A percentile compares a stretch with the other conserved stretches of the same genome.
Evolutionary conservation across 1,140 invertebrate species (phyloP).

Genomic region (Hirudo medicinalis): DNA sequence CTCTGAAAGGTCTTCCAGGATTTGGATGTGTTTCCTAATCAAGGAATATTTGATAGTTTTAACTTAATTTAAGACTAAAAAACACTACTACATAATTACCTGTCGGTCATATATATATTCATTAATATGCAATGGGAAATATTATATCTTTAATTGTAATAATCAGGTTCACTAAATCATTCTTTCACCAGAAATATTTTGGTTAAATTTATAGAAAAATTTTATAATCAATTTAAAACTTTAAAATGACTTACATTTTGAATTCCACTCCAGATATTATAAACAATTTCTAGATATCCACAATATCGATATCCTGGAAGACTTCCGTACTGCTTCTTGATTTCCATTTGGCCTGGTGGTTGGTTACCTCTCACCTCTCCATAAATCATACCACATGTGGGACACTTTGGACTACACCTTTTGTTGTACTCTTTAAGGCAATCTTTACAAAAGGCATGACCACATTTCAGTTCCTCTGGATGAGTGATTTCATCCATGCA

Average conservation of each 20-base stretch:
- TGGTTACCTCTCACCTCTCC: slow-evolving; percentile 31
- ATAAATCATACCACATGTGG: slow-evolving; percentile 30
- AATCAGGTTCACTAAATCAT: too few relatives aligned
- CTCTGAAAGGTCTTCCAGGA: too few relatives aligned
- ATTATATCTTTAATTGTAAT: too few relatives aligned
- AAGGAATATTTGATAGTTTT: too few relatives aligned
- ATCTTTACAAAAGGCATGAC: slow-evolving; percentile 12
- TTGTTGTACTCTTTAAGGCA: slow-evolving; percentile 16
- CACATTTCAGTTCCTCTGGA: slow-evolving; percentile 13
- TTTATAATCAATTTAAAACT: too few relatives aligned
- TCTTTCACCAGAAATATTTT: too few relatives aligned
- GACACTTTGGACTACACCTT: slow-evolving; percentile 28
- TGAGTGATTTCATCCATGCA: neutral
- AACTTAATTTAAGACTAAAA: too few relatives aligned
- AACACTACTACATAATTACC: too few relatives aligned
- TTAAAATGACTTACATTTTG: slow-evolving; percentile 20
- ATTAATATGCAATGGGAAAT: too few relatives aligned
- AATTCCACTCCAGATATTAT: slow-evolving; percentile 18
- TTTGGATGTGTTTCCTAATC: too few relatives aligned
- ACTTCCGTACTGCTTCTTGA: neutral
- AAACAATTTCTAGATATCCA: slow-evolving; percentile 15
- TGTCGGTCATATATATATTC: too few relatives aligned
- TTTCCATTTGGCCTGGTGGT: slow-evolving; percentile 24
- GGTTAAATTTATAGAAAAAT: too few relatives aligned
- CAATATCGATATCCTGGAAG: slow-evolving; percentile 20